A percentile compares a stretch with the other conserved stretches of the same genome.
These are phyloP conservation scores for Uromys caudimaculatus DNA, from an alignment of 2,797 vertebrate species.

Conservation along the genomic window DNA sequence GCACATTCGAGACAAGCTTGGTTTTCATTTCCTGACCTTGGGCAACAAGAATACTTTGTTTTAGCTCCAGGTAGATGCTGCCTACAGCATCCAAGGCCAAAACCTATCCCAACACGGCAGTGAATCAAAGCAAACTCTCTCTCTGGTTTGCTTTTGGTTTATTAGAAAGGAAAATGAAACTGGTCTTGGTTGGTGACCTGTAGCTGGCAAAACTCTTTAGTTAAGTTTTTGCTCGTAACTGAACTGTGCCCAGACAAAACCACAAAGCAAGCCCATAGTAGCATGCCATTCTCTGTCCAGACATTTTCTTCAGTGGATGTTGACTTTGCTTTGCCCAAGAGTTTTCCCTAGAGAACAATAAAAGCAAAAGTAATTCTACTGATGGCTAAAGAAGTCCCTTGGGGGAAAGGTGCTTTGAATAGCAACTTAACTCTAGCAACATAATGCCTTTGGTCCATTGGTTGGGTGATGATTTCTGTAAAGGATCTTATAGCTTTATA, in stretches of 20 bases:
- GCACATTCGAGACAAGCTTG: constrained; percentile 85
- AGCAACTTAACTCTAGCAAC: constrained; percentile 59
- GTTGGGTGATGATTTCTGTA: constrained; percentile 72
- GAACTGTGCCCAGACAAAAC: background rate
- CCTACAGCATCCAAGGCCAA: constrained; percentile 77
- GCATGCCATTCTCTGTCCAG: background rate
- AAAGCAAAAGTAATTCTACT: constrained; percentile 38
- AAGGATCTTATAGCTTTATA: constrained; percentile 71
- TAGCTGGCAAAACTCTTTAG: constrained; percentile 64
- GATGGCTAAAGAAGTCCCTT: constrained; percentile 63
- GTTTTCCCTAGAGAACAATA: constrained; percentile 62
- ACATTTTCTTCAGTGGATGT: constrained; percentile 22
- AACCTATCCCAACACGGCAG: constrained; percentile 66
- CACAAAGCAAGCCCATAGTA: background rate
- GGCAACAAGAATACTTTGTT: constrained; percentile 94
- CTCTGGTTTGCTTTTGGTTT: constrained; percentile 6
- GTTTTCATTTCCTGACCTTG: constrained; percentile 88
- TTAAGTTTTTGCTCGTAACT: constrained; percentile 51
- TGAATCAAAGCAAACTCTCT: constrained; percentile 45
- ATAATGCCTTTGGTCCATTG: constrained; percentile 65
- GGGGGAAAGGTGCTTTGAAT: constrained; percentile 64
- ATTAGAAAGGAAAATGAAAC: constrained; percentile 59
- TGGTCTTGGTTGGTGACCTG: constrained; percentile 59
- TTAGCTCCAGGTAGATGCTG: constrained; percentile 94
- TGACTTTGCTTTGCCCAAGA: constrained; percentile 50